Base-by-base conservation (phyloP, 1,140 invertebrate genomes). In the Acromyrmex echinatior region DNA sequence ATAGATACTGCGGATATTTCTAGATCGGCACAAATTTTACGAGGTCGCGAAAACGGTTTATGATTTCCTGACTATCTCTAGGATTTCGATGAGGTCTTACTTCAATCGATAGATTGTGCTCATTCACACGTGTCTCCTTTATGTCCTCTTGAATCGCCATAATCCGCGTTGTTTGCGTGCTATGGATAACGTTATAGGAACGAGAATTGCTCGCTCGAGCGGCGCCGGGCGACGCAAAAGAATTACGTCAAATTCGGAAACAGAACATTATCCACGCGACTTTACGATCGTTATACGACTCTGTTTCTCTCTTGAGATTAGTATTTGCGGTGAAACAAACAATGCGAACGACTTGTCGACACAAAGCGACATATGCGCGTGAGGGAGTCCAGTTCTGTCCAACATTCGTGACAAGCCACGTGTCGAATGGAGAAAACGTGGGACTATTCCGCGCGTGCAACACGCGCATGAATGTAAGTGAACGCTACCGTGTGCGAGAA, bases 261-360 rank as follows among this genome's bases (percentile, higher is more conserved):
- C 25, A 25, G 51, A 14, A 25, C 12, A 45, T 68, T 66, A 53
- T 25, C 25, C 16, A 68, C 68, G 65, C 65, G 35, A 68, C n/a
- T 68, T 68, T 68, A 51, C 39, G 65, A 68, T 45, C 65, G 35
- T 68, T 68, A 25, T 45, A 71, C 49, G 78, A 81, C 58, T 71
- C 39, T 21, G 31, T 84, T 56, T 60, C 73, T 86, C 66, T 51
- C 39, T 60, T 25, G 39, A 66, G 87, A 89, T 89, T 79, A 88
- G 66, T 66, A 66, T 88, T 86, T 31, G 87, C 80, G 28, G n/a
- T 12, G 21, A 45, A 49, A 28, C 45, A 35, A 7, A 58, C 25
- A 58, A 86, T 45, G 35, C 25, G 31, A n/a, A 45, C 25, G 58
- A 35, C 62, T 53, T 5, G 35, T n/a, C 18, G 51, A 31, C 31